Percentiles rank a stretch among this genome's conserved stretches.
These are phyloP conservation scores for Rhorus exstirpatorius DNA, from an alignment of 2,888 invertebrate species.

Conservation along the genomic window DNA sequence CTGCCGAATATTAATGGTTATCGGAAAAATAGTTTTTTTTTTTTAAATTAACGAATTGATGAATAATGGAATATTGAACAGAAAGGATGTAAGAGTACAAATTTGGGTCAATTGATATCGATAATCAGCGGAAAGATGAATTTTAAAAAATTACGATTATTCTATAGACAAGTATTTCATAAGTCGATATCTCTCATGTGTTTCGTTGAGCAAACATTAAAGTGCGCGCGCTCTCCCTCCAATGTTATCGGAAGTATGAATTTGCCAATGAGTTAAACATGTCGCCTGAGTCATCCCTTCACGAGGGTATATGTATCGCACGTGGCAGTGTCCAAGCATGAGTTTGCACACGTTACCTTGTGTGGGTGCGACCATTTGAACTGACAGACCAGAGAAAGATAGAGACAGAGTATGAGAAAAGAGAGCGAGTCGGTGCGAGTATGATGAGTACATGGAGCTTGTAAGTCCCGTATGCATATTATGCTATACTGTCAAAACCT, in stretches of 20 bases:
- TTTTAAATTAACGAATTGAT: no score
- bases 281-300: conserved; percentile 67
- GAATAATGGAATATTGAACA: no score
- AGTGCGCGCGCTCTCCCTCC: conserved; percentile 4
- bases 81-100: no score
- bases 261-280: conserved; percentile 58
- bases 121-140: no score
- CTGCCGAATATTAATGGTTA: no score
- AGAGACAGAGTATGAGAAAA: conserved; percentile 12
- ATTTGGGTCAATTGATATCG: no score
- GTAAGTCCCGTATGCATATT: conserved; percentile 37
- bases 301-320: conserved; percentile 46
- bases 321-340: conserved; percentile 61
- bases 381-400: conserved; percentile 53
- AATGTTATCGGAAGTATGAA: conserved; percentile 63
- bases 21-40: no score
- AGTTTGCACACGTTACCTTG: conserved; percentile 66
- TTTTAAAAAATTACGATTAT: background rate
- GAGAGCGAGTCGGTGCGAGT: conserved; percentile 21
- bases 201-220: conserved; percentile 55
- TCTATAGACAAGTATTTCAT: background rate
- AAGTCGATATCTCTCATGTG: conserved; percentile 10
- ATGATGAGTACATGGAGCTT: conserved; percentile 49
- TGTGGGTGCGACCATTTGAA: conserved; percentile 54
- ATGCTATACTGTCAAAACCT: conserved; percentile 55